Base-by-base conservation (phyloP, 2,797 vertebrate species). In the Tamandua tetradactyla region DNA sequence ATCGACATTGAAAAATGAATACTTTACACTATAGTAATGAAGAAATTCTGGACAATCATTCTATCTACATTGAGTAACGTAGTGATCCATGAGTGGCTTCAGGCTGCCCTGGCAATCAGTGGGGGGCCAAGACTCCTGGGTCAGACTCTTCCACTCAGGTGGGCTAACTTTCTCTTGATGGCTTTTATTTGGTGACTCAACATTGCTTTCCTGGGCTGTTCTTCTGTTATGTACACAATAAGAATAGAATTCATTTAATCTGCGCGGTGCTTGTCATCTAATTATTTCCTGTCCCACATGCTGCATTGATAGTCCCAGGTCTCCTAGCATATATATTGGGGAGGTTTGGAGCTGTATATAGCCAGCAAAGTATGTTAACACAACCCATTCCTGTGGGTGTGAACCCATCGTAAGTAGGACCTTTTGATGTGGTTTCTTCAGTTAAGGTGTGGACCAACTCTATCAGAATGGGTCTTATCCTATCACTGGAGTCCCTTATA, bases 1-100 rank as follows among this genome's bases (percentile, higher is more conserved):
- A 91, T 14, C 93, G 74, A 76, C 55, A 68, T 20, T 91, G 92
- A 81, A 88, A 92, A 94, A 57, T 76, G 42, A 89, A 40, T 68
- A 52, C 30, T 68, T 68, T 22, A 47, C 7, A 22, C 47, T 23
- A 20, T 15, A 20, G 55, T 75, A 84, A 47, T 66, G 68, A 47
- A 82, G 62, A 81, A 85, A 96, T 64, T 64, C 79, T 25, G 52
- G 82, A 13, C 22, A 66, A 9, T 92, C 22, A 18, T 87, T 66
- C 8, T 71, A 10, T 80, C 72, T 52, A 72, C 18, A 49, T 76
- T 49, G 82, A 66, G 35, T 91, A 59, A 62, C 62, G 61, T 92
- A 25, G 23, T 32, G 17, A 42, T 76, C 62, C 17, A 1, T 49
- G 22, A 40, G 14, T 44, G 44, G 23, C 35, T 69, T 87, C 15